phyloP scores from a whole-genome alignment of 92 coral and sea anemone species.

The Epizoanthus fatuus region DNA sequence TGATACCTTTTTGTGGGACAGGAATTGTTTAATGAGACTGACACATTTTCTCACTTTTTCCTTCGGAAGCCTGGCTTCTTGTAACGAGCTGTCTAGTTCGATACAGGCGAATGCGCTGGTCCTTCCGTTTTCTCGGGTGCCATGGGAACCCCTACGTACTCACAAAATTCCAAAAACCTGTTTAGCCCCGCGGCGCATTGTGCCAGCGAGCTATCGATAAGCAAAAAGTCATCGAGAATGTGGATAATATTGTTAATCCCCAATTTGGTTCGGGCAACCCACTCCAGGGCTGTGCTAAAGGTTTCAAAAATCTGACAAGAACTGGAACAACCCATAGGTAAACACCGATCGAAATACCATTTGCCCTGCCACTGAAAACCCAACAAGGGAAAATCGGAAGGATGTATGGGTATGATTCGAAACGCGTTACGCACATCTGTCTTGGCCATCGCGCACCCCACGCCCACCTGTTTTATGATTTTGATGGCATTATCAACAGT shows the following conservation, averaged over 20 bases:
- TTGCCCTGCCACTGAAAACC: no score
- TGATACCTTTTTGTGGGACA: conserved; percentile 52
- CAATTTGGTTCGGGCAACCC: no score
- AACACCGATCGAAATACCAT: no score
- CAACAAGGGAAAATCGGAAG: no score
- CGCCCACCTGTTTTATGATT: neutral
- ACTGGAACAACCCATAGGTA: no score
- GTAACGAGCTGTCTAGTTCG: conserved; percentile 54
- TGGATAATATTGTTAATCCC: no score
- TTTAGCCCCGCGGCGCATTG: conserved; percentile 11
- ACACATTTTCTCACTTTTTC: conserved; percentile 60
- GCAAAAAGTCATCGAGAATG: neutral
- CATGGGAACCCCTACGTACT: conserved; percentile 65
- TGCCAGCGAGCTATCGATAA: neutral
- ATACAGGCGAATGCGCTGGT: conserved; percentile 74
- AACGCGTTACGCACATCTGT: no score
- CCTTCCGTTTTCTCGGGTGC: conserved; percentile 76
- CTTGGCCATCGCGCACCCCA: no score
- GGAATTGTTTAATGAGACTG: conserved; percentile 35
- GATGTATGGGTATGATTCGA: no score
- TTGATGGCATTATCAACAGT: conserved; percentile 1
- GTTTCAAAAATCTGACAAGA: no score
- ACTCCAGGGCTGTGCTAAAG: no score
- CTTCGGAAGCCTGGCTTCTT: conserved; percentile 64
- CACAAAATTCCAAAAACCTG: conserved; percentile 58